Base-by-base conservation (phyloP, 2,797 vertebrate genomes). In the Netta rufina region DNA sequence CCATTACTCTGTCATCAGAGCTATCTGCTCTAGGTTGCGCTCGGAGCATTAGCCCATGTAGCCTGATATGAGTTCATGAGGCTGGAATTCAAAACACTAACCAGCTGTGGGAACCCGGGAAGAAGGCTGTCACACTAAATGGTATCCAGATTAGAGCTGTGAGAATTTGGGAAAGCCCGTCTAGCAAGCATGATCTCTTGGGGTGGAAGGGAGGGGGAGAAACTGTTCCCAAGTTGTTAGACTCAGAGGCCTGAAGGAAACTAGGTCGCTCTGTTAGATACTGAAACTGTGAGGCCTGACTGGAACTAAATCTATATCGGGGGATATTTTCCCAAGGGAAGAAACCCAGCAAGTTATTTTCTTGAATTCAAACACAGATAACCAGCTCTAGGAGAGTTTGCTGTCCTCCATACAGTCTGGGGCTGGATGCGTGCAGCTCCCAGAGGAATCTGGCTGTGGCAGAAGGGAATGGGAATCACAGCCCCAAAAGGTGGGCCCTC, bases 61-160 rank as follows among this genome's bases (percentile, higher is more conserved):
- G 98, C 95, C 98, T 97, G 98, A 98, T 98, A 98, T 99, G 98
- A 99, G 98, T 99, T 99, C 98, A 99, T 97, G 96, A 98, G 97
- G 98, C 98, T 98, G 98, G 98, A 99, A 99, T 99, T 99, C 98
- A 98, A 99, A 99, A 99, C 98, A 99, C 98, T 98, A 98, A 98
- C 98, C 98, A 99, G 98, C 98, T 99, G 98, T 99, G 98, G 97
- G 98, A 99, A 98, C 98, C 98, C 93, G 98, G 98, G 97, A 96
- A 97, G 96, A 92, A 96, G 97, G 94, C 95, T 98, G 98, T 98
- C 98, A 98, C 98, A 98, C 96, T 98, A 97, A 98, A 98, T 96
- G 97, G 97, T 95, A 97, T 98, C 97, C 96, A 98, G 98, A 98
- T 98, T 98, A 98, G 96, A 97, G 97, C 97, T 98, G 97, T 98